Evolutionary conservation across 2,888 invertebrate genomes (phyloP), one percentile per base, ranked within the genome.

Genomic region (Mimas tiliae): DNA sequence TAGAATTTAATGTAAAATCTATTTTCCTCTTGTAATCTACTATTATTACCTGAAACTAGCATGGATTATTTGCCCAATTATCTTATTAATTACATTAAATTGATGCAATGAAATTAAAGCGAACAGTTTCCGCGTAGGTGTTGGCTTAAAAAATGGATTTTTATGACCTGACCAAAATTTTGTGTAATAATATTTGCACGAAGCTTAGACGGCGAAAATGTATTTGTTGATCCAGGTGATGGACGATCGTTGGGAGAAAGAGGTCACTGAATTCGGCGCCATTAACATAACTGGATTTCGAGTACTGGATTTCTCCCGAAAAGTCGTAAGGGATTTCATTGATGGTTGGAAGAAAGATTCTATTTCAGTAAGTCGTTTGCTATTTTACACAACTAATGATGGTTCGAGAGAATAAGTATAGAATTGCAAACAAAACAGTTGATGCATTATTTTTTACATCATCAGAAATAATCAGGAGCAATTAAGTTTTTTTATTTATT

Each of bases 251-350:
- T 98, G 98, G 97, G 98, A 98, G 80, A 96, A 96, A 78, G 97
- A 97, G 89, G 96, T 98, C 75, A 96, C 96, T 75, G 98, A 98
- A 94, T 98, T 96, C 85, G 98, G 98, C 27, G 99, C 99, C 73
- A 97, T 99, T 81, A 99, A 99, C 94, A 97, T 99, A 79, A 99
- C 99, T 33, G 99, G 99, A 66, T 99, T 99, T 91, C 96, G 98
- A 78, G 96, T 99, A 76, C 95, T 99, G 68, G 98, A 99, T 90
- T 95, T 95, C 72, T 95, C 96, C 64, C 95, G 96, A 74, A 96
- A 96, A 79, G 94, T 96, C 75, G 97, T 98, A 64, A 96, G 96
- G 82, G 96, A 97, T 71, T 98, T 98, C 89, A 94, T 98, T 73
- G 96, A 96, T 72, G 95, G 95, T 68, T 98, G 98, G 98, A 95